phyloP scores from a whole-genome alignment of 2,113 vertebrate genomes.

The Ptilorrhoa leucosticta region DNA sequence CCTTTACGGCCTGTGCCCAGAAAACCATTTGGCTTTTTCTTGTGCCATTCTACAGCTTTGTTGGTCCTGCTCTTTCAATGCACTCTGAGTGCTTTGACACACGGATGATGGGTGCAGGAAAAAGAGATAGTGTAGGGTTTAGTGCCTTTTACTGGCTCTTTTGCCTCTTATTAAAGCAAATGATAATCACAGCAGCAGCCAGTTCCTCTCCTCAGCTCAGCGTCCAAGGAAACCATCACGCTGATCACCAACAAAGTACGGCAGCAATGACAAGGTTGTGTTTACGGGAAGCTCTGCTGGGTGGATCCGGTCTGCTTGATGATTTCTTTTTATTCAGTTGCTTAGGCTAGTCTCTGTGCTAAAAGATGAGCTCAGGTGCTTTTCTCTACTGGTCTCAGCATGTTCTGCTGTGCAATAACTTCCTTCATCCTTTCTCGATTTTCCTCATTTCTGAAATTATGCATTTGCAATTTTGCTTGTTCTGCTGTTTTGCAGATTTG shows the following conservation, averaged over 20 bases:
- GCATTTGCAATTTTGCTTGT: background rate
- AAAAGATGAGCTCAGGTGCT: background rate
- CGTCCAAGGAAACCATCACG: background rate
- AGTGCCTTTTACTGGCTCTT: background rate
- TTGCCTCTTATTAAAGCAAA: background rate
- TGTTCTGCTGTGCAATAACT: background rate
- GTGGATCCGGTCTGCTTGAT: background rate
- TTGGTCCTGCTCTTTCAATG: background rate
- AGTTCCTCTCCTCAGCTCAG: background rate
- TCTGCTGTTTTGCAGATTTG: conserved; percentile 9
- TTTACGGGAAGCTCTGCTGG: background rate
- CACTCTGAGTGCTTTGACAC: background rate
- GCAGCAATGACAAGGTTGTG: background rate
- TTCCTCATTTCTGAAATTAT: background rate
- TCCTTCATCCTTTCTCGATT: background rate
- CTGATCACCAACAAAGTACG: background rate
- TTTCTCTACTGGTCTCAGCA: background rate
- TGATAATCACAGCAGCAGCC: background rate
- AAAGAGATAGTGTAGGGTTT: background rate
- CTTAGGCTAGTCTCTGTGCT: background rate
- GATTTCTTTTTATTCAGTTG: background rate
- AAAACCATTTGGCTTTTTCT: background rate
- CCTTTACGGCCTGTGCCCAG: rapidly evolving
- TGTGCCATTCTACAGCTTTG: background rate
- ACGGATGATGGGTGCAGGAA: background rate